These are phyloP conservation scores for Telmatochromis brichardi DNA, from an alignment of 2,113 vertebrate genomes.

Conservation along the genomic window DNA sequence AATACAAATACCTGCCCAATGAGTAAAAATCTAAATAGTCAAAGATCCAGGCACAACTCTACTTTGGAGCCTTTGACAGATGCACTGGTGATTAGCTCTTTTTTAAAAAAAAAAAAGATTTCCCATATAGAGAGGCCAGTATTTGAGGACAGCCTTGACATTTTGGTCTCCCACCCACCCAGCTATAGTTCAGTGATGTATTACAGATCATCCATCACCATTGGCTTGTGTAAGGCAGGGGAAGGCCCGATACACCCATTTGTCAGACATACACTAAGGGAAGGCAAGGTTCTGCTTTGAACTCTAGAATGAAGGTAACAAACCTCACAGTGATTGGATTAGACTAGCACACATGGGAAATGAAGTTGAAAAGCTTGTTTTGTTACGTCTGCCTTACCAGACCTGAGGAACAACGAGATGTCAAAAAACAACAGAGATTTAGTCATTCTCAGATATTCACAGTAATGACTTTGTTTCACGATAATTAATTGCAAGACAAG, in stretches of 20 bases:
- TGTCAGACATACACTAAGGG: constrained; percentile 3
- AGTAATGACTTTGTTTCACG: neutral
- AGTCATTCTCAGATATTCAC: neutral
- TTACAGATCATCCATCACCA: constrained; percentile 27
- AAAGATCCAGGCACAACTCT: neutral
- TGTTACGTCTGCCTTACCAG: neutral
- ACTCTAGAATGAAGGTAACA: constrained; percentile 27
- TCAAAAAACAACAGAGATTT: neutral
- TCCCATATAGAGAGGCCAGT: neutral
- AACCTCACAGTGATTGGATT: constrained; percentile 24
- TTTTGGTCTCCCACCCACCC: neutral
- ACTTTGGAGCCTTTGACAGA: neutral
- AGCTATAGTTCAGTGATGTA: constrained; percentile 8
- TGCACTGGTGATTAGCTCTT: neutral
- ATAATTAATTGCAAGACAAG: constrained; percentile 10
- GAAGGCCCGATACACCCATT: neutral
- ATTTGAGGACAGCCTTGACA: neutral
- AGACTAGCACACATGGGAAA: constrained; percentile 8
- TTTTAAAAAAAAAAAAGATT: accelerated
- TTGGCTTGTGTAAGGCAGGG: neutral
- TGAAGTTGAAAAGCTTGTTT: constrained; percentile 25
- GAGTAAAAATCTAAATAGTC: neutral
- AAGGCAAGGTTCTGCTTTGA: constrained; percentile 4
- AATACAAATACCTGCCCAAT: neutral
- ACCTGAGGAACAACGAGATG: neutral